These are phyloP conservation scores for Tromatobia lineatoria DNA, from an alignment of 2,888 invertebrate genomes.

Conservation along the genomic window DNA sequence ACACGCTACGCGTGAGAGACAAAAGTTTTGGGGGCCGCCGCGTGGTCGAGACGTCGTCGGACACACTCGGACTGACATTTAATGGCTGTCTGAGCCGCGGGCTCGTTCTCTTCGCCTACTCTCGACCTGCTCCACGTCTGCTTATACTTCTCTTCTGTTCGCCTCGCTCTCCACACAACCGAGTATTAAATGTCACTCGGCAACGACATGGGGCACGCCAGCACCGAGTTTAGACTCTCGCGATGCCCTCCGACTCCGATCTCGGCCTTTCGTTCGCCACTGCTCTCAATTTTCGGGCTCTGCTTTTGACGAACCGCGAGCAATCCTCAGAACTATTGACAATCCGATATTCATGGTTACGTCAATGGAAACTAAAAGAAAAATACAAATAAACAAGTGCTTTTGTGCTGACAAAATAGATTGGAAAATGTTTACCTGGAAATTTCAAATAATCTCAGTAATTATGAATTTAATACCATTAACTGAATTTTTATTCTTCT, in stretches of 20 bases:
- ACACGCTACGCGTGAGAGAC: background rate
- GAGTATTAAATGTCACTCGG: slow-evolving; percentile 47
- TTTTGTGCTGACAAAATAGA: background rate
- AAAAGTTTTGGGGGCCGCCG: slow-evolving; percentile 4
- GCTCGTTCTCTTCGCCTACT: background rate
- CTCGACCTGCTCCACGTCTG: background rate
- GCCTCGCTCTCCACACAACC: slow-evolving; percentile 21
- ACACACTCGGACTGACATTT: slow-evolving; percentile 26
- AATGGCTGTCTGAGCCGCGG: slow-evolving; percentile 29
- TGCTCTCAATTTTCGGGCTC: background rate
- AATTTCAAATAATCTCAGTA: too few species aligned
- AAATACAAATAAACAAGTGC: too few species aligned
- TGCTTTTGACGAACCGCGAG: background rate
- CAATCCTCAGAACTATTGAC: background rate
- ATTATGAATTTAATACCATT: background rate
- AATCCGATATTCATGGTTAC: background rate
- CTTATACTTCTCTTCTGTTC: slow-evolving; percentile 3
- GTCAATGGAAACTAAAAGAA: background rate
- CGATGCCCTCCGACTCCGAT: background rate
- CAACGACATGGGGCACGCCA: slow-evolving; percentile 3
- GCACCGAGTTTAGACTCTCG: slow-evolving; percentile 43
- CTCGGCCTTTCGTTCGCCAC: background rate
- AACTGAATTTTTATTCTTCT: background rate
- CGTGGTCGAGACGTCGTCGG: slow-evolving; percentile 7
- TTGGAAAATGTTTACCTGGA: too few species aligned